phyloP scores from a whole-genome alignment of 2,113 vertebrate species.

The Corynorhinus townsendii region DNA sequence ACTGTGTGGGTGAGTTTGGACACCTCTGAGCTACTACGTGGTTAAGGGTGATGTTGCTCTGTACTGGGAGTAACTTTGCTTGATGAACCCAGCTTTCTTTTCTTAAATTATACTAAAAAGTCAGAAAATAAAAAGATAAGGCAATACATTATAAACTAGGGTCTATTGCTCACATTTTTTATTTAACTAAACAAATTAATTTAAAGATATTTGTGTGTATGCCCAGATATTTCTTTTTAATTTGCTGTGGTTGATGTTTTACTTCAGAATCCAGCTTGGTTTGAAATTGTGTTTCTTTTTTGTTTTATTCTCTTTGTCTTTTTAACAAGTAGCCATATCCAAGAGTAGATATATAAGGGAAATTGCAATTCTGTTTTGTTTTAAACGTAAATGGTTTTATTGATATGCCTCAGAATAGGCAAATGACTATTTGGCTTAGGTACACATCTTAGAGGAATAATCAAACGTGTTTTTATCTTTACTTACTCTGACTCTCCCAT shows the following conservation, averaged over 20 bases:
- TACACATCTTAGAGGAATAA: background rate
- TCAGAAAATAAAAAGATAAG: slow-evolving; percentile 7
- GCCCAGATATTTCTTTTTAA: background rate
- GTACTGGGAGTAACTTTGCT: background rate
- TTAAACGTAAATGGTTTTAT: background rate
- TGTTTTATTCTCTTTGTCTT: background rate
- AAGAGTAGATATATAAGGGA: background rate
- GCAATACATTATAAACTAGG: background rate
- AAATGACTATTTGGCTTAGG: background rate
- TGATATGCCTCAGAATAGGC: background rate
- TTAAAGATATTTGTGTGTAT: background rate
- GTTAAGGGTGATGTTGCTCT: no score
- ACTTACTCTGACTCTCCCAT: background rate
- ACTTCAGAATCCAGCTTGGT: background rate
- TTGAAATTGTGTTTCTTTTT: background rate
- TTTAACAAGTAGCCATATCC: background rate
- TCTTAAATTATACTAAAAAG: background rate
- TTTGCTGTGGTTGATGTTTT: background rate
- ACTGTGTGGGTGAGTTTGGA: rapidly evolving
- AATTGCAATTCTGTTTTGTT: background rate
- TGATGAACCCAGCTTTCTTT: background rate
- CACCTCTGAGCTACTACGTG: background rate
- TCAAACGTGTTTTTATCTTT: background rate
- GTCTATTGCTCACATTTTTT: background rate
- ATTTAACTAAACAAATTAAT: background rate